These are phyloP conservation scores for Tachysurus fulvidraco DNA, from an alignment of 2,113 vertebrate species.

Conservation along the genomic window DNA sequence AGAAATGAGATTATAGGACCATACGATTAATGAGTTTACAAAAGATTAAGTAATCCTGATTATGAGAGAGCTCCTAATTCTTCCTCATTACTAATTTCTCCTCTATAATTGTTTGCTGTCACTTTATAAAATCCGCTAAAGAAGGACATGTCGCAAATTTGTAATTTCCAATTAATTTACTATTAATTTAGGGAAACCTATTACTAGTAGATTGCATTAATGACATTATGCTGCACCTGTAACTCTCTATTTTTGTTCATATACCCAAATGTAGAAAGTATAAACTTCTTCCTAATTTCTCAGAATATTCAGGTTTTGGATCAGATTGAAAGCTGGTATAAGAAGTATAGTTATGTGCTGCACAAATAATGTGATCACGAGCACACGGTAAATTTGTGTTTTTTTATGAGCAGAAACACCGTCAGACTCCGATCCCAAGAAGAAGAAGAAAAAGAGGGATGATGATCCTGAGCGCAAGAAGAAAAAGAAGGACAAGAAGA, in stretches of 20 bases:
- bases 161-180: background rate
- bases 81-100: too few relatives aligned
- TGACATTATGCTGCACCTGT: too few relatives aligned
- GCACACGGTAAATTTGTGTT: background rate
- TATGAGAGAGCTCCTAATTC: background rate
- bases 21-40: background rate
- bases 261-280: too few relatives aligned
- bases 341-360: background rate
- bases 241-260: background rate
- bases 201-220: background rate
- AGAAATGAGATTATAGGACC: background rate
- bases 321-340: background rate
- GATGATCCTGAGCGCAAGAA: constrained; percentile 94
- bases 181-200: background rate
- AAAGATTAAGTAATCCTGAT: background rate
- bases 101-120: background rate
- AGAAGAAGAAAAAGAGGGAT: constrained; percentile 98
- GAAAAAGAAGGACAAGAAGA: constrained; percentile 99
- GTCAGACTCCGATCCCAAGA: constrained; percentile 96
- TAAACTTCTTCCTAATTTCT: background rate
- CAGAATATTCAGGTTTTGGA: background rate
- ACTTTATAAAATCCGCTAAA: background rate
- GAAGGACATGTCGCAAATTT: background rate
- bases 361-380: background rate
- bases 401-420: constrained; percentile 81